Evolutionary conservation across 1,140 invertebrate species (phyloP).

Genomic region (Drosophila kanapiae): DNA sequence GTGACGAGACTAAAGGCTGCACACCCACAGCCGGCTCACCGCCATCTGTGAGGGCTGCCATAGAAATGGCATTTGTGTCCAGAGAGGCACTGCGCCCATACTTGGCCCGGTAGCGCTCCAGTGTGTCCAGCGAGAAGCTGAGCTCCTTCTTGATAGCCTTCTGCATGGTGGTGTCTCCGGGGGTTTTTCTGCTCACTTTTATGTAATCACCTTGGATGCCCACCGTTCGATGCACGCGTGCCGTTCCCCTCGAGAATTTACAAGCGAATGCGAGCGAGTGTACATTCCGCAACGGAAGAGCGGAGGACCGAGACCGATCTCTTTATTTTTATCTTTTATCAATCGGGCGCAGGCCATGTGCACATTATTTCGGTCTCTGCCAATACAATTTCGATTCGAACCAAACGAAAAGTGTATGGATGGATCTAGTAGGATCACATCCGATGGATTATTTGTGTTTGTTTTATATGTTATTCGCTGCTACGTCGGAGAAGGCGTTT

Average conservation of each 20-base stretch:
- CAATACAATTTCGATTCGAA: slow-evolving; percentile 63
- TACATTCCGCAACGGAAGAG: slow-evolving; percentile 49
- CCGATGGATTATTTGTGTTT: not conserved
- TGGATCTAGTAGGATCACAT: slow-evolving; percentile 3
- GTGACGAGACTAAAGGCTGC: not conserved
- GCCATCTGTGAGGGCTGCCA: slow-evolving; percentile 5
- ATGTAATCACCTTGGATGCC: slow-evolving; percentile 75
- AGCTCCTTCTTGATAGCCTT: slow-evolving; percentile 73
- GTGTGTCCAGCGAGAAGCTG: slow-evolving; percentile 74
- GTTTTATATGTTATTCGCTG: not conserved
- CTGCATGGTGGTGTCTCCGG: slow-evolving; percentile 48
- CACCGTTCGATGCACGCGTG: slow-evolving; percentile 56
- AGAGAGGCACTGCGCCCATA: slow-evolving; percentile 70
- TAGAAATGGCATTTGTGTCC: slow-evolving; percentile 56
- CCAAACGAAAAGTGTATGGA: slow-evolving; percentile 15
- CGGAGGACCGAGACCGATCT: slow-evolving; percentile 40
- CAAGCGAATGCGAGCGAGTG: slow-evolving; percentile 72
- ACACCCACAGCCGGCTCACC: slow-evolving; percentile 3
- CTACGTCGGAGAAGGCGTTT: not conserved
- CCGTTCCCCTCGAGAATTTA: slow-evolving; percentile 73
- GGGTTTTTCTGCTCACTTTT: slow-evolving; percentile 52
- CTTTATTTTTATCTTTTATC: slow-evolving; percentile 83
- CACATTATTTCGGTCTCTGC: slow-evolving; percentile 75
- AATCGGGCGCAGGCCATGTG: slow-evolving; percentile 65
- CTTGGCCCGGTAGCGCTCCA: slow-evolving; percentile 72